Base-by-base conservation (phyloP, 1,140 invertebrate species). In the Atta colombica region DNA sequence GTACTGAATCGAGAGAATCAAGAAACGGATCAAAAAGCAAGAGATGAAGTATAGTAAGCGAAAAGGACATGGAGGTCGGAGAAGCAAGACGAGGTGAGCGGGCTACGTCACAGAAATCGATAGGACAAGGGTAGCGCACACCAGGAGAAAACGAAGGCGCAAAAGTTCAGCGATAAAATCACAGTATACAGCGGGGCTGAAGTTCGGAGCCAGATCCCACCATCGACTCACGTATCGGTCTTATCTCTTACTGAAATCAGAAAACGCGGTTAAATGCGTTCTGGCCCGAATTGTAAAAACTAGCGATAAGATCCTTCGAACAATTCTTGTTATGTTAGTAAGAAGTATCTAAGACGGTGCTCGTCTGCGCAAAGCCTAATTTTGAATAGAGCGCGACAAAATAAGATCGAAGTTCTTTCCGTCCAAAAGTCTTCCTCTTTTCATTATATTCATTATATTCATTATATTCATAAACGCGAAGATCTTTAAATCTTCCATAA, bases 91-190 rank as follows among this genome's bases (percentile, higher is more conserved):
- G 69, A 51, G 60, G 72, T 49, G 58, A 31, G 69, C 25, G 31
- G 21, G 45, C 55, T 60, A 81, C 75, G 75, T 55, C 53, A 65
- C 61, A 63, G 85, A 90, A 90, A 90, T 90, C 89, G 89, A 90
- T 90, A 90, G 86, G 68, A 90, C 86, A 87, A 75, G 78, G 86
- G 74, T 88, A 82, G 80, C 35, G 80, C 84, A 77, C 82, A 71
- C 69, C 18, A 71, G 65, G 58, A 69, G 88, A 85, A 88, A 90
- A 90, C 53, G 88, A 85, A 90, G 89, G 86, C 69, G 80, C 89
- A 90, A 90, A 90, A 90, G 78, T 90, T 90, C 75, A 86, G 81
- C 61, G 71, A 80, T 90, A 88, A 85, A 90, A 90, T 89, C 85
- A 68, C 85, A 72, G 45, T 63, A 60, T 66, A 28, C 18, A 55